Evolutionary conservation across 2,113 vertebrate genomes (phyloP), one percentile per base, ranked within the genome.

Genomic region (Labrus mixtus): DNA sequence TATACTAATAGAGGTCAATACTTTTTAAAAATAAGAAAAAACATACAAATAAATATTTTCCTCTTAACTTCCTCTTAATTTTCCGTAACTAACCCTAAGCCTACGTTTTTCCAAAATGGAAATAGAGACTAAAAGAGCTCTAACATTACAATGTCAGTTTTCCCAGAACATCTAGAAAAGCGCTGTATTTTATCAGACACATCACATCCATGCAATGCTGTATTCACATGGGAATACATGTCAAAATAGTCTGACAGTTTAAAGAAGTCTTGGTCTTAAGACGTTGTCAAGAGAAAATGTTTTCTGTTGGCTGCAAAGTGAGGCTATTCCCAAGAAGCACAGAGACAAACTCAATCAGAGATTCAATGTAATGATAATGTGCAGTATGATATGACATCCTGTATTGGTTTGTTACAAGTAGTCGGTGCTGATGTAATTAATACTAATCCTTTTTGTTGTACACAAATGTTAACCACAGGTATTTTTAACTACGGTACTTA

Each of bases 251-350:
- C 13, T 51, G 23, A 11, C 25, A 45, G 37, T 8, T 39, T 39
- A 25, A 39, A 39, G 37, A 39, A 39, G 2, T 39, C 10, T 11
- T 45, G 1, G 43, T 46, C 43, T 16, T 57, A 13, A 7, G 1
- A 36, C 15, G 10, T 76, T 25, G 41, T 50, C 41, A 61, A 60
- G 43, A 61, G 51, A 58, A 37, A 48, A 53, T 8, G 19, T 62
- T 68, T 75, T 43, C 23, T 23, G 17, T 50, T 25, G 33, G 73
- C 55, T 68, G 1, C 39, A 36, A 56, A 6, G 68, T 61, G 1
- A 73, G 51, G 12, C 22, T 15, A 10, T 60, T 73, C 36, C 8
- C 45, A 59, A 8, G 2, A 45, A 19, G 11, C 61, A 33, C 2
- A 33, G 29, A 0, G 10, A 20, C 13, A 55, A 10, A 17, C 6